Evolutionary conservation across 2,888 invertebrate species (phyloP).

Genomic region (Drosophila bunnanda): DNA sequence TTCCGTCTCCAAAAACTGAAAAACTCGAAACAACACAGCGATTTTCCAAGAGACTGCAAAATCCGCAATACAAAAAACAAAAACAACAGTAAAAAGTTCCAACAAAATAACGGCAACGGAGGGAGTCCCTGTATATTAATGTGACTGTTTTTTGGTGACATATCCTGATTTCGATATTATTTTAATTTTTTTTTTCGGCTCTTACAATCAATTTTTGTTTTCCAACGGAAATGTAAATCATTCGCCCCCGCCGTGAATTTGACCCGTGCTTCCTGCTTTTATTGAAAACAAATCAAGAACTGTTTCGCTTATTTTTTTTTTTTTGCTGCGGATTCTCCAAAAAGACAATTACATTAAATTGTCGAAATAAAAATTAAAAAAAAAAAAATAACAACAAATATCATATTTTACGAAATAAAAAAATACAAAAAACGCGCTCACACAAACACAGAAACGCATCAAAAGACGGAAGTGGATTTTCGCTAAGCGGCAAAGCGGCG

Average conservation of each 20-base stretch:
- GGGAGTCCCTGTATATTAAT: slow-evolving; percentile 6
- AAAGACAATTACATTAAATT: slow-evolving; percentile 39
- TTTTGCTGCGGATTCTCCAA: slow-evolving; percentile 6
- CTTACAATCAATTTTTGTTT: slow-evolving; percentile 16
- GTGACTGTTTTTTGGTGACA: slow-evolving; percentile 22
- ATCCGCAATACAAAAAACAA: slow-evolving; percentile 12
- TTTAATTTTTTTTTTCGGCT: slow-evolving; percentile 30
- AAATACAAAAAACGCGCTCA: slow-evolving; percentile 30
- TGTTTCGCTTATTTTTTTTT: slow-evolving; percentile 6
- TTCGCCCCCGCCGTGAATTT: slow-evolving; percentile 78
- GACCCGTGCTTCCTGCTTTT: slow-evolving; percentile 51
- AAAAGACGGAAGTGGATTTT: slow-evolving; percentile 69
- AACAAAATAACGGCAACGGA: neutral
- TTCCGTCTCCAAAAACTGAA: slow-evolving; percentile 45
- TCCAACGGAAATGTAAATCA: slow-evolving; percentile 83
- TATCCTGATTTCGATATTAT: slow-evolving; percentile 13
- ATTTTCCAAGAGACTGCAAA: slow-evolving; percentile 17
- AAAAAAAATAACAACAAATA: slow-evolving; percentile 36
- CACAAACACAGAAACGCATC: slow-evolving; percentile 37
- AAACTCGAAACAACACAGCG: slow-evolving; percentile 32
- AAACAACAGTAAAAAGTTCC: slow-evolving; percentile 6
- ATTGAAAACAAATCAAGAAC: slow-evolving; percentile 41
- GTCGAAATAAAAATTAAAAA: slow-evolving; percentile 28
- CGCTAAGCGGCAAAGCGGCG: slow-evolving; percentile 56
- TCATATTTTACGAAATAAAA: slow-evolving; percentile 38